Evolutionary conservation across 2,113 vertebrate species (phyloP), one percentile per base, ranked within the genome.

Genomic region (Platanista minor): DNA sequence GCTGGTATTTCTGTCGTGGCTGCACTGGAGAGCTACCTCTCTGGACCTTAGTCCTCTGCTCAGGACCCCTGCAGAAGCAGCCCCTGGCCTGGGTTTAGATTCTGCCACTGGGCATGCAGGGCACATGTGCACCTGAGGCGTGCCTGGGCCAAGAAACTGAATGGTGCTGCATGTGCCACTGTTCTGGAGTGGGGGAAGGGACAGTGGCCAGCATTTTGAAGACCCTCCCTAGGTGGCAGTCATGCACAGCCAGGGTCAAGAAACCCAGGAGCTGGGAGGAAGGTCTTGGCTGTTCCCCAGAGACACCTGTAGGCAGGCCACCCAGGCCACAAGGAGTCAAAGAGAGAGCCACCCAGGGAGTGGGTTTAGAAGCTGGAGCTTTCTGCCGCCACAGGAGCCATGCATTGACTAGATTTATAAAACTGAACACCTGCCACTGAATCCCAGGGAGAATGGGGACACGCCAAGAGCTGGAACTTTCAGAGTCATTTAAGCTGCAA

Each of bases 131-230:
- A 3, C 31, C 2, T 5, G 33, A 54, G 49, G 21, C 6, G 1
- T 2, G 25, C 62, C 54, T 15, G 62, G 57, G 29, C 15, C 62
- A 69, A n/a, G 54, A n/a, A 33, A 57, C 78, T 0, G 46, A 36
- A 21, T 11, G n/a, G 62, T 33, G 74, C 29, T 25, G 0, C 5
- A 11, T 0, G 23, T 46, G 20, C 23, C 17, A 0, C 10, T 23
- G 17, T 46, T 54, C 43, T 23, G 36, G 17, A 66, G 18, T 20
- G 0, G 27, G 29, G 17, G 6, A 3, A 6, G 1, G 66, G 13
- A 59, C 2, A 33, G 13, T 2, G 7, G 64, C 49, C 33, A 13
- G 81, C 59, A 86, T 66, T 31, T 25, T 72, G 20, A 41, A 78
- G 67, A 39, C 33, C 15, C 20, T 25, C 7, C 36, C 61, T 41